Evolutionary conservation across 2,888 invertebrate genomes (phyloP).

Genomic region (Unio delphinus): DNA sequence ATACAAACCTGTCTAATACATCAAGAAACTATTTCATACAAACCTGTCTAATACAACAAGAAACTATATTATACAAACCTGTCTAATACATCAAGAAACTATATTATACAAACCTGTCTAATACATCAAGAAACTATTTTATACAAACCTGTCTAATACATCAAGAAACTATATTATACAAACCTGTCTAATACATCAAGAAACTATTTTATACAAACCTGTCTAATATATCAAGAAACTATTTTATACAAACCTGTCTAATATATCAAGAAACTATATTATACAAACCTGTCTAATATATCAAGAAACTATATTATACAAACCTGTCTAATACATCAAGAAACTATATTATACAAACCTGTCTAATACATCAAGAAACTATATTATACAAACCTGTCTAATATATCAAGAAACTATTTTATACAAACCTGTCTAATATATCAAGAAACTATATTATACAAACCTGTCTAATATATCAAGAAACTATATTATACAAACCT

Average conservation of each 20-base stretch:
- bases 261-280: too few species aligned
- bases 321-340: slow-evolving; percentile 79
- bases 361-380: slow-evolving; percentile 78
- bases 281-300: slow-evolving; percentile 75
- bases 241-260: too few species aligned
- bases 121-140: slow-evolving; percentile 75
- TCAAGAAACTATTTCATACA: slow-evolving; percentile 73
- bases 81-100: slow-evolving; percentile 78
- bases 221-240: too few species aligned
- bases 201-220: too few species aligned
- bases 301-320: slow-evolving; percentile 73
- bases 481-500: slow-evolving; percentile 57
- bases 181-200: too few species aligned
- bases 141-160: slow-evolving; percentile 75
- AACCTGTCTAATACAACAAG: slow-evolving; percentile 79
- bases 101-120: slow-evolving; percentile 73
- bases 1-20: slow-evolving; percentile 75
- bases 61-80: slow-evolving; percentile 57
- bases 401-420: slow-evolving; percentile 75
- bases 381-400: slow-evolving; percentile 73
- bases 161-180: slow-evolving; percentile 69
- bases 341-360: slow-evolving; percentile 57
- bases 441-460: slow-evolving; percentile 73
- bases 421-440: slow-evolving; percentile 75
- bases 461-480: slow-evolving; percentile 79